These are phyloP conservation scores for Mystacides longicornis DNA, from an alignment of 2,888 invertebrate species.

Conservation along the genomic window DNA sequence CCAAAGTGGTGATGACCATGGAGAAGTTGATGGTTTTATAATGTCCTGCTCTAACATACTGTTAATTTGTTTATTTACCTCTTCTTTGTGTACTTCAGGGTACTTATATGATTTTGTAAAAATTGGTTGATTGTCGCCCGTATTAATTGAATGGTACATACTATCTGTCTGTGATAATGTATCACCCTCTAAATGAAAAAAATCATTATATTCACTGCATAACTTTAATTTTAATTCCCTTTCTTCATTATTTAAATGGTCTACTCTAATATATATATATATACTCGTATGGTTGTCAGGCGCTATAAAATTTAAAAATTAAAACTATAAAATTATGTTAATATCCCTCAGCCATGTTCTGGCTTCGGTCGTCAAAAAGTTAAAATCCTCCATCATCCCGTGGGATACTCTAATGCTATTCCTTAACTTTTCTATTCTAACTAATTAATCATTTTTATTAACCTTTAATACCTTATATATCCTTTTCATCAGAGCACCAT, in stretches of 20 bases:
- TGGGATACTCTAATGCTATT: too few species aligned
- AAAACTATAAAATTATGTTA: too few species aligned
- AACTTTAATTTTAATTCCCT: conserved; percentile 19
- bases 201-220: conserved; percentile 27
- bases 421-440: conserved; percentile 14
- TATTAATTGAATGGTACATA: neutral
- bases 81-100: conserved; percentile 31
- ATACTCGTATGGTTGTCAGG: too few species aligned
- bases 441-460: neutral
- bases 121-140: conserved; percentile 27
- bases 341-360: too few species aligned
- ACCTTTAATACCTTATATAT: neutral
- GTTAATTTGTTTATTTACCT: conserved; percentile 31
- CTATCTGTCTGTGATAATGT: conserved; percentile 24
- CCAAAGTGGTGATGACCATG: conserved; percentile 28
- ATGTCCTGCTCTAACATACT: conserved; percentile 30
- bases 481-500: neutral
- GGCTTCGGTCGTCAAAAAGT: too few species aligned
- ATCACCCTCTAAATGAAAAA: conserved; percentile 27
- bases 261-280: too few species aligned
- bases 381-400: too few species aligned
- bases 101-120: conserved; percentile 32
- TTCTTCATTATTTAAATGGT: conserved; percentile 28
- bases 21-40: conserved; percentile 29
- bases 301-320: too few species aligned